Conservation (phyloP, 2,797 vertebrate species). For the Okamejei kenojei region DNA sequence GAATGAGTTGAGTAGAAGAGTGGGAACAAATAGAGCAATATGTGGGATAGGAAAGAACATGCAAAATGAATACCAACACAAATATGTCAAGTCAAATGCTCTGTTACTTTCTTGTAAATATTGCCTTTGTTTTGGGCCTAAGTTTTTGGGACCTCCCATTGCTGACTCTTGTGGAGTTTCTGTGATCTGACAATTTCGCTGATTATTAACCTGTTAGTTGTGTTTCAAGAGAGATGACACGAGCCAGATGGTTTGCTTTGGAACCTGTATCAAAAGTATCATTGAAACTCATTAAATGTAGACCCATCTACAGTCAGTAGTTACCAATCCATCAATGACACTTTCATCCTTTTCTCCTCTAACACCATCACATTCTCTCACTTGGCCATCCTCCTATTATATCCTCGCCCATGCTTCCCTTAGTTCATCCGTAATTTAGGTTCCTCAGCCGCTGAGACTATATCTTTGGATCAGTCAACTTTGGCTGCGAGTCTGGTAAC, state of each 20-base stretch:
- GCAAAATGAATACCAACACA: background rate
- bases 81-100: background rate
- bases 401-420: no score
- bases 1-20: background rate
- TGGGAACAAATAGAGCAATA: background rate
- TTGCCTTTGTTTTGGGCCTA: background rate
- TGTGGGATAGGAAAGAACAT: background rate
- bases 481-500: no score
- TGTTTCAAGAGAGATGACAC: background rate
- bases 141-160: background rate
- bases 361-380: no score
- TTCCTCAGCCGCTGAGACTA: no score
- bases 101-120: background rate
- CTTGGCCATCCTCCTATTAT: no score
- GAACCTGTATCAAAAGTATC: background rate
- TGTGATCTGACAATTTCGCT: background rate
- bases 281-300: background rate
- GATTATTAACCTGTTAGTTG: background rate
- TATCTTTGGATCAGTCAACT: no score
- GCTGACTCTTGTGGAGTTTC: background rate
- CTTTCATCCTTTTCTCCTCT: no score
- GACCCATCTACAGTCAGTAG: background rate
- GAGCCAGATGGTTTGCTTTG: background rate
- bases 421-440: no score
- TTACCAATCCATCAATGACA: no score